Percentiles rank a stretch among this genome's conserved stretches.
phyloP scores from a whole-genome alignment of 2,113 vertebrate genomes.

The Chitala chitala region DNA sequence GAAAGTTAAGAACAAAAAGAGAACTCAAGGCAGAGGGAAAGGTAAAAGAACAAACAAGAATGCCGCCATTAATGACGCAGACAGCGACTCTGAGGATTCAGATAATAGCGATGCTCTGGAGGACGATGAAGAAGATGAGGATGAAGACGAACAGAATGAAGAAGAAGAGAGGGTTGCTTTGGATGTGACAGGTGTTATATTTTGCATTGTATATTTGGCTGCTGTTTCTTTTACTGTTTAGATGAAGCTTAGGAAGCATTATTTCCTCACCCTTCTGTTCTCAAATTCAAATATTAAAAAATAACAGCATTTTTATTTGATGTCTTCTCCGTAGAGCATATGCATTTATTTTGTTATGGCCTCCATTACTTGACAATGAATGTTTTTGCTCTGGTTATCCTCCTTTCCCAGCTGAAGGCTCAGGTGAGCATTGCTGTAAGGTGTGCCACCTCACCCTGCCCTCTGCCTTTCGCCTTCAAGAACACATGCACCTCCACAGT shows the following conservation, averaged over 20 bases:
- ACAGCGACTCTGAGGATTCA: slow-evolving; percentile 31
- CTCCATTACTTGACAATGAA: background rate
- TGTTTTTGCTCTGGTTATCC: background rate
- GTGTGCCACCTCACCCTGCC: slow-evolving; percentile 54
- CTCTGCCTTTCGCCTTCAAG: slow-evolving; percentile 55
- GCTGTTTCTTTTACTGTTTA: slow-evolving; percentile 4
- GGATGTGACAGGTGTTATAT: background rate
- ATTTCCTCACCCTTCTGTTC: no score
- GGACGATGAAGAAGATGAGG: slow-evolving; percentile 41
- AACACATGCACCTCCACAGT: slow-evolving; percentile 75
- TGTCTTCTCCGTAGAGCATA: background rate
- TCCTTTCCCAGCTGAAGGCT: slow-evolving; percentile 10
- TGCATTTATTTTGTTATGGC: background rate
- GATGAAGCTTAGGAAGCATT: no score
- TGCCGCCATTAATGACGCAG: background rate
- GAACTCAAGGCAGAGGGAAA: no score
- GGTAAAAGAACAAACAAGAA: background rate
- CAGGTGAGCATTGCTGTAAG: slow-evolving; percentile 43
- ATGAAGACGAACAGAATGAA: slow-evolving; percentile 30
- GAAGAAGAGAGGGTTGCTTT: slow-evolving; percentile 28
- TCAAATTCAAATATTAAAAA: no score
- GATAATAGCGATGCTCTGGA: slow-evolving; percentile 52
- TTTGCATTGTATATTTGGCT: background rate
- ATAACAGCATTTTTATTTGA: no score
- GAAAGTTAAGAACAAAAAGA: background rate